phyloP scores from a whole-genome alignment of 1,140 invertebrate genomes.

The Oreohelix idahoensis region DNA sequence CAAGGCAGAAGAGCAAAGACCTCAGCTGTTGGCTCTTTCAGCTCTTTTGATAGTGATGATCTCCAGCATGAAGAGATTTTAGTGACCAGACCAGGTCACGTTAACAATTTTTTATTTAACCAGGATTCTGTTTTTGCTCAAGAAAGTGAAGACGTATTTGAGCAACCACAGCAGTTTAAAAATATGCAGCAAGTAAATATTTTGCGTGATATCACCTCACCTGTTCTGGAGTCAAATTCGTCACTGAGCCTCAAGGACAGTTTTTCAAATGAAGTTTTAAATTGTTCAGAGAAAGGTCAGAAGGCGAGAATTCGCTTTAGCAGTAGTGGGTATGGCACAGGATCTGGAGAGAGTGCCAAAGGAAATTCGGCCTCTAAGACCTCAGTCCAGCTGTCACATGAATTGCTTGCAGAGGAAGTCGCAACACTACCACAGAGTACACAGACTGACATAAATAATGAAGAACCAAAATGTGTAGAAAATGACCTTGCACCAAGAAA shows the following conservation, averaged over 20 bases:
- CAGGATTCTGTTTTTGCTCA: conserved; percentile 2
- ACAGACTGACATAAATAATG: neutral
- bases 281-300: neutral
- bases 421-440: neutral
- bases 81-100: neutral
- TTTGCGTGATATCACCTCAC: neutral
- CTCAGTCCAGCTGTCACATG: neutral
- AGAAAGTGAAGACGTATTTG: conserved; percentile 4
- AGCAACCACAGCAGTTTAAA: neutral
- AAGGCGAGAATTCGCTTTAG: neutral
- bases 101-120: neutral
- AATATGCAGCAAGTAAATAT: neutral
- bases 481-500: neutral
- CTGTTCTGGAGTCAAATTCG: neutral
- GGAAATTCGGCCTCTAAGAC: neutral
- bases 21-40: neutral
- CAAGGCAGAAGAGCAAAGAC: neutral
- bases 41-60: neutral
- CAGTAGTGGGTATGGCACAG: conserved; percentile 1
- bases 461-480: neutral
- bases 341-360: neutral
- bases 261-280: neutral
- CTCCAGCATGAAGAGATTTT: neutral
- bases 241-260: neutral
- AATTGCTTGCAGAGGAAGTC: neutral